phyloP scores from a whole-genome alignment of 2,797 vertebrate genomes.

The Schizopygopsis pylzovi region DNA sequence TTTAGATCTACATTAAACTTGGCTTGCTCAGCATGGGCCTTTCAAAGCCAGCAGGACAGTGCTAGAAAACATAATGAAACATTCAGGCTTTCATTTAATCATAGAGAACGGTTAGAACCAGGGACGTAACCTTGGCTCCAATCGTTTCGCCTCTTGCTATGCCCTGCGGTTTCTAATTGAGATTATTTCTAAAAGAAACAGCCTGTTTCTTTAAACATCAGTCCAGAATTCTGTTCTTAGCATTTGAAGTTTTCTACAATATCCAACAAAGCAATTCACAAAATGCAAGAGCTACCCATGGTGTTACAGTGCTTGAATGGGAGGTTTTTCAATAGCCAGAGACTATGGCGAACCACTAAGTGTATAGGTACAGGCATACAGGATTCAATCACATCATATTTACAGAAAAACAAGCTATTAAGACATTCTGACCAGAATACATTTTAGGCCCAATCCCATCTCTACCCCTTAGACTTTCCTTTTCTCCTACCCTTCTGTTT shows the following conservation, averaged over 20 bases:
- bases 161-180: conserved; percentile 33
- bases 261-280: neutral
- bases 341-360: neutral
- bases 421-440: neutral
- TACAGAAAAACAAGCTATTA: conserved; percentile 9
- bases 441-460: neutral
- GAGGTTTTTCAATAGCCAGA: neutral
- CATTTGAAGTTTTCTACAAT: conserved; percentile 20
- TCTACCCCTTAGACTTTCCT: too few species aligned
- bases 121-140: neutral
- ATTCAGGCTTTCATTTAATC: conserved; percentile 49
- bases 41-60: conserved; percentile 52
- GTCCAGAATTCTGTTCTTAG: conserved; percentile 12
- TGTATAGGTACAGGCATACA: neutral
- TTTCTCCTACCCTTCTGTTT: too few species aligned
- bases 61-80: conserved; percentile 48
- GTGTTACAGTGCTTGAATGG: conserved; percentile 1
- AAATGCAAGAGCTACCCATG: neutral
- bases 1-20: conserved; percentile 30
- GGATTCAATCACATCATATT: neutral
- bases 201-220: conserved; percentile 3
- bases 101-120: conserved; percentile 38
- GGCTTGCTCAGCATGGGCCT: conserved; percentile 27
- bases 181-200: conserved; percentile 25
- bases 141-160: neutral